Base-by-base conservation (phyloP, 2,797 vertebrate species). In the Pipistrellus nathusii region DNA sequence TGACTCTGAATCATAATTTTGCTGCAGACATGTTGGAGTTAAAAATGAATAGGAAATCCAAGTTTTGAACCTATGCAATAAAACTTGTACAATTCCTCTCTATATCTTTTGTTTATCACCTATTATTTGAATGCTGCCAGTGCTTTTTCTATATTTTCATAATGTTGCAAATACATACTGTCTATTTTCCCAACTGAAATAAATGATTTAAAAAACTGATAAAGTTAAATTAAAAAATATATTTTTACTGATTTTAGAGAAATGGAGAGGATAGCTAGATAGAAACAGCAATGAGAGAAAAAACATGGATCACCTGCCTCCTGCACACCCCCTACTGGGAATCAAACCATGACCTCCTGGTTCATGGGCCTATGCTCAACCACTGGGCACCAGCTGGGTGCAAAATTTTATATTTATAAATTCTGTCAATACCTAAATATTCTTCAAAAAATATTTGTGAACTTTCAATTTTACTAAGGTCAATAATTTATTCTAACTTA, bases 1-100 rank as follows among this genome's bases (percentile, higher is more conserved):
- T 57, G 85, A 8, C n/a, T 93, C 27, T 44, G 35, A 93, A 82
- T 81, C 55, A 69, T 9, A 87, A 85, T 93, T 88, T 89, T 66
- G 30, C 51, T 62, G 15, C 1, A 62, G 73, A 83, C 25, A 48
- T 78, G 48, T 71, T 88, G 66, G 46, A 81, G 35, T 15, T 41
- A 0, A 32, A 89, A 92, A 95, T 38, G 32, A 91, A 25, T 32
- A 94, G 53, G 23, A 80, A 81, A 91, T 62, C 6, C 13, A 81
- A 30, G 68, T 64, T 90, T 85, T 76, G 7, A 81, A 72, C 38
- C 57, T 27, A n/a, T n/a, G 17, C 53, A 72, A 23, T 44, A 64
- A 86, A 92, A 77, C 23, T 4, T 91, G 30, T 64, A 27, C 2
- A 25, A n/a, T 69, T 44, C 55, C 17, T 11, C 30, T 73, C 8